These are phyloP conservation scores for Scortum barcoo DNA, from an alignment of 2,113 vertebrate species.

Conservation along the genomic window DNA sequence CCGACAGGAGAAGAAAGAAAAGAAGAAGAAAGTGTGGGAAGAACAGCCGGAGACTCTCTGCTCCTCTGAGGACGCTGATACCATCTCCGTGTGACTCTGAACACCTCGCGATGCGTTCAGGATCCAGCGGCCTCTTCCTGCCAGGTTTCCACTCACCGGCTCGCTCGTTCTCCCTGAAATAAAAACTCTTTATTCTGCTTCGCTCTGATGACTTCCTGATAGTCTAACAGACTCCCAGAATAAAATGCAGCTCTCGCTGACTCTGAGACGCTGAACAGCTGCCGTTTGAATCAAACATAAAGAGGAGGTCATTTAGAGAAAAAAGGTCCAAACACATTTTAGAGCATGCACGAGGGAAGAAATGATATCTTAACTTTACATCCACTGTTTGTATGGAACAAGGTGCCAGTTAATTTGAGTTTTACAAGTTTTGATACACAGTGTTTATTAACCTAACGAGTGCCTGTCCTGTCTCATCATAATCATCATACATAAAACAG, in stretches of 20 bases:
- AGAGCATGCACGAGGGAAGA: no score
- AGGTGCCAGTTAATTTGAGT: no score
- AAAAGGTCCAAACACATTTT: no score
- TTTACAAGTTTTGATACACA: no score
- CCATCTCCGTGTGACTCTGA: conserved; percentile 50
- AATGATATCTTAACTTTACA: no score
- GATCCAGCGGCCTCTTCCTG: conserved; percentile 9
- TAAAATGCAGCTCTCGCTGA: neutral
- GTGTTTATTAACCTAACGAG: no score
- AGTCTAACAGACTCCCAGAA: neutral
- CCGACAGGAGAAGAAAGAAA: neutral
- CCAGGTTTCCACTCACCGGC: conserved; percentile 40
- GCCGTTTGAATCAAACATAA: no score
- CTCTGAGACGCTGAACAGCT: neutral
- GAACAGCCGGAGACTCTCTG: conserved; percentile 36
- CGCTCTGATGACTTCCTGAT: conserved; percentile 20
- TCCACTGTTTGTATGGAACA: no score
- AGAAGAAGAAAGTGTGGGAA: conserved; percentile 59
- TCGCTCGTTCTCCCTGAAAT: neutral
- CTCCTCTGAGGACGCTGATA: conserved; percentile 39
- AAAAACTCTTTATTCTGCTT: neutral
- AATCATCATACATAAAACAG: no score
- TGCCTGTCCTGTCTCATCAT: no score
- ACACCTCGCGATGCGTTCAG: conserved; percentile 48
- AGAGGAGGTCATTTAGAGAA: neutral